These are phyloP conservation scores for Lagodon rhomboides DNA, from an alignment of 2,797 vertebrate genomes.

Conservation along the genomic window DNA sequence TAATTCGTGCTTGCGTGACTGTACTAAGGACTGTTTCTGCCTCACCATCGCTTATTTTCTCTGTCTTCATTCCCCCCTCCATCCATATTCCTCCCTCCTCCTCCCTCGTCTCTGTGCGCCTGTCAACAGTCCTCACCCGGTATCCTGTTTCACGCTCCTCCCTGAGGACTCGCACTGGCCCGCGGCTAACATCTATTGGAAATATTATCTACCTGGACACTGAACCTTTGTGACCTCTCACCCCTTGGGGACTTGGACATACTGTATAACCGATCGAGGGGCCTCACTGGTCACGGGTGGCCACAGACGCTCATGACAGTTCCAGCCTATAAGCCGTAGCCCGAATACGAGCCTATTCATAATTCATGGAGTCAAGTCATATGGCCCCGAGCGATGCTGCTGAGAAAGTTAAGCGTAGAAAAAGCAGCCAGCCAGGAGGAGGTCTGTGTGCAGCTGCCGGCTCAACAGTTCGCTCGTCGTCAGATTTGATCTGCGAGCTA, in stretches of 20 bases:
- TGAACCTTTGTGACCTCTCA: constrained; percentile 50
- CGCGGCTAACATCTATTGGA: constrained; percentile 48
- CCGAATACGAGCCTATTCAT: constrained; percentile 63
- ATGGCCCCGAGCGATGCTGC: constrained; percentile 61
- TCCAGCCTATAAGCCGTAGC: constrained; percentile 45
- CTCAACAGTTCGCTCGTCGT: constrained; percentile 59
- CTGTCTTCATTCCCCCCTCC: constrained; percentile 18
- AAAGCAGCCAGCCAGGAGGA: constrained; percentile 53
- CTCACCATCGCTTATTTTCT: constrained; percentile 37
- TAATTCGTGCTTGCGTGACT: constrained; percentile 67
- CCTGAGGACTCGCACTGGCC: constrained; percentile 39
- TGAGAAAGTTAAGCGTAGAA: constrained; percentile 66
- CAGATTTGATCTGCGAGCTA: constrained; percentile 63
- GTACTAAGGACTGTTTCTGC: constrained; percentile 38
- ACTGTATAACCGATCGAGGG: constrained; percentile 37
- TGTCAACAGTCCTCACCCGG: constrained; percentile 19
- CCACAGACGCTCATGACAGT: constrained; percentile 58
- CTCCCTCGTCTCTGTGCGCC: constrained; percentile 12
- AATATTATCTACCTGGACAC: constrained; percentile 55
- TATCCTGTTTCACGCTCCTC: constrained; percentile 43
- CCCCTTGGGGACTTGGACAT: constrained; percentile 28
- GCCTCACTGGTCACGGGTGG: constrained; percentile 47
- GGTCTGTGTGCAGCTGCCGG: constrained; percentile 51
- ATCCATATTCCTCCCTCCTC: constrained; percentile 21
- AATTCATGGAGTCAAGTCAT: constrained; percentile 69